These are phyloP conservation scores for Crotalus tigris DNA, from an alignment of 2,113 vertebrate species.

Conservation along the genomic window DNA sequence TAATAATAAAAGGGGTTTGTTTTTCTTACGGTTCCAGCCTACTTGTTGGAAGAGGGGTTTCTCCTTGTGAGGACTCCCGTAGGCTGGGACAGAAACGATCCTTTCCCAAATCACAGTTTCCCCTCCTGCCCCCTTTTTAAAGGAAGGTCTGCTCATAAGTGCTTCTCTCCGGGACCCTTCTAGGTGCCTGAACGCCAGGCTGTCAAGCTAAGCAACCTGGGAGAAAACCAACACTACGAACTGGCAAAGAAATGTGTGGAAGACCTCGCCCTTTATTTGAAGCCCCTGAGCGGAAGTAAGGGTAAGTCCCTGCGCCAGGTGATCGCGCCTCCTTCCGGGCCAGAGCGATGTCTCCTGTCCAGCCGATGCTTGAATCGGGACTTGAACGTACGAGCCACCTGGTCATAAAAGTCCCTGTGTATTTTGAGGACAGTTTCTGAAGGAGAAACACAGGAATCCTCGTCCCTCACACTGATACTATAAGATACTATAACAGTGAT, in stretches of 20 bases:
- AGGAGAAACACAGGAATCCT: neutral
- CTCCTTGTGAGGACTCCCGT: no score
- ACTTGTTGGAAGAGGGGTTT: no score
- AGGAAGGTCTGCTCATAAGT: rapidly evolving
- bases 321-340: neutral
- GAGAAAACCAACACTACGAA: constrained; percentile 90
- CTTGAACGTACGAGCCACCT: neutral
- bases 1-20: no score
- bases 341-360: neutral
- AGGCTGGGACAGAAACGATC: no score
- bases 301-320: constrained; percentile 70
- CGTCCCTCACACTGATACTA: no score
- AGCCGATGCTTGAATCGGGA: constrained; percentile 6
- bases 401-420: neutral
- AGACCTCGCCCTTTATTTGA: constrained; percentile 93
- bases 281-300: constrained; percentile 89
- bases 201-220: constrained; percentile 83
- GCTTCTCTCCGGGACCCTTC: constrained; percentile 27
- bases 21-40: no score
- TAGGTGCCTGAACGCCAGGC: constrained; percentile 87
- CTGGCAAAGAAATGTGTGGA: constrained; percentile 90
- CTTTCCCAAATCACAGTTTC: neutral
- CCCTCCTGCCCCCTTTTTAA: neutral
- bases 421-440: neutral
- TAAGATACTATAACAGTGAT: no score